A percentile compares a stretch with the other conserved stretches of the same genome.
These are phyloP conservation scores for Byasa hedistus DNA, from an alignment of 2,888 invertebrate genomes.

Conservation along the genomic window DNA sequence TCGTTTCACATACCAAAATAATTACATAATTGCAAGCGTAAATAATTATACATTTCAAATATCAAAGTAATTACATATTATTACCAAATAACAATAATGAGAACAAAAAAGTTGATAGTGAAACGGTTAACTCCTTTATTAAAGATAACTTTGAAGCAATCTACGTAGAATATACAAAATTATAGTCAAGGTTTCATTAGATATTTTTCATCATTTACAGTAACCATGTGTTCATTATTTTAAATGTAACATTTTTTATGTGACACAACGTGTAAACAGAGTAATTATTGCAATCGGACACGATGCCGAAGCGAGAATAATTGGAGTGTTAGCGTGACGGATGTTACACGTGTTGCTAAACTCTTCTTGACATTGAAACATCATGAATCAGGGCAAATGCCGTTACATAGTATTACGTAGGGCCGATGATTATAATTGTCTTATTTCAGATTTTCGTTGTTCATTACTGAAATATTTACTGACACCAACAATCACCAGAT, in stretches of 20 bases:
- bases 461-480: too few relatives aligned
- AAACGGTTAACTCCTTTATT: not conserved
- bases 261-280: slow-evolving; percentile 18
- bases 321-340: slow-evolving; percentile 20
- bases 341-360: slow-evolving; percentile 26
- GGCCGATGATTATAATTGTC: too few relatives aligned
- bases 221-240: not conserved
- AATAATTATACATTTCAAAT: not conserved
- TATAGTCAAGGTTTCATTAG: not conserved
- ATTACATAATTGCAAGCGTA: not conserved
- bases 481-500: too few relatives aligned
- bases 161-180: too few relatives aligned
- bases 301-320: slow-evolving; percentile 25
- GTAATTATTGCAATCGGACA: slow-evolving; percentile 21
- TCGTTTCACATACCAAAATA: too few relatives aligned
- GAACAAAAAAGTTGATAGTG: not conserved
- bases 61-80: not conserved
- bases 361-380: slow-evolving; percentile 33
- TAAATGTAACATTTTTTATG: slow-evolving; percentile 1
- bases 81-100: not conserved
- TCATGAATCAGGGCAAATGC: slow-evolving; percentile 32
- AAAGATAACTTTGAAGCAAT: not conserved
- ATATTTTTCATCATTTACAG: not conserved
- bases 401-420: slow-evolving; percentile 28
- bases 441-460: too few relatives aligned